phyloP scores from a whole-genome alignment of 2,888 invertebrate genomes.

The Andricus quercusramuli region DNA sequence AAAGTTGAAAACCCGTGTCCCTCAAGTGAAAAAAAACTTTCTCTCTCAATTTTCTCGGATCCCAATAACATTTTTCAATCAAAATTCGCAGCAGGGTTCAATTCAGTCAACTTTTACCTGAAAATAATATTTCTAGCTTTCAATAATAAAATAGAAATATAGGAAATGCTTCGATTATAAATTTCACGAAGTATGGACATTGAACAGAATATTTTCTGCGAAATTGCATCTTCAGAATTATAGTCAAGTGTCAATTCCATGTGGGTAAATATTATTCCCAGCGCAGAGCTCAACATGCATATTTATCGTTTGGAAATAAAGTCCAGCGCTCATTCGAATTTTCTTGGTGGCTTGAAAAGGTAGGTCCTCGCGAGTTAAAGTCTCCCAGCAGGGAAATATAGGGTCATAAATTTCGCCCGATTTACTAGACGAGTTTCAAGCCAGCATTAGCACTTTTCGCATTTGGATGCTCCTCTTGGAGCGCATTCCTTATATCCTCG shows the following conservation, averaged over 20 bases:
- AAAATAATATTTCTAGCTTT: not conserved
- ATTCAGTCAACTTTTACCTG: too few relatives aligned
- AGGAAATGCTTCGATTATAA: not conserved
- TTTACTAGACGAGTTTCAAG: conserved; percentile 57
- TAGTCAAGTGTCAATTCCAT: not conserved
- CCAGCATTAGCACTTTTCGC: conserved; percentile 60
- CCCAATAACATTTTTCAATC: too few relatives aligned
- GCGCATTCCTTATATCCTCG: conserved; percentile 27
- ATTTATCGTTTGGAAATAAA: conserved; percentile 56
- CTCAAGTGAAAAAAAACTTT: too few relatives aligned
- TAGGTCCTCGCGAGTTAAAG: conserved; percentile 40
- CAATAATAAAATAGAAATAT: not conserved
- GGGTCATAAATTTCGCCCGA: conserved; percentile 58
- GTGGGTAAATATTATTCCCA: conserved; percentile 15
- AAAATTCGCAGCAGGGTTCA: too few relatives aligned
- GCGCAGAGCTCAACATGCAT: conserved; percentile 25
- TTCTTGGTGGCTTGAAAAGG: conserved; percentile 44
- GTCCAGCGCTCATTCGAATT: conserved; percentile 45
- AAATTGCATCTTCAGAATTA: conserved; percentile 5
- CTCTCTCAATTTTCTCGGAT: too few relatives aligned
- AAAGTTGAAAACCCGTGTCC: too few relatives aligned
- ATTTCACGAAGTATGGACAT: not conserved
- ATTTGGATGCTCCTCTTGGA: conserved; percentile 12
- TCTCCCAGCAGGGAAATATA: conserved; percentile 51
- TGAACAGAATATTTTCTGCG: not conserved